Base-by-base conservation (phyloP, 1,140 invertebrate species). In the Sycobia sp. region DNA sequence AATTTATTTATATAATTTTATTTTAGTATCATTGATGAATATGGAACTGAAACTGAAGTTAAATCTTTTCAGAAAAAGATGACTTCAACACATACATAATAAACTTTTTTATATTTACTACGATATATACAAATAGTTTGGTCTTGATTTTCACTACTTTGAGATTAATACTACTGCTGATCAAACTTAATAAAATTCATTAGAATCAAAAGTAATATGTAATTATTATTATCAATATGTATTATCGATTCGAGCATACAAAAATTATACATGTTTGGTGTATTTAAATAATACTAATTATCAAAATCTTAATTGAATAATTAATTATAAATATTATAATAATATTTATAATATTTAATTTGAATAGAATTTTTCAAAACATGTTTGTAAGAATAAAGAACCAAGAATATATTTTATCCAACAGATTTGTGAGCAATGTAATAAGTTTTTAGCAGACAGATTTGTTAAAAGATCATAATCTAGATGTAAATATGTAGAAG, bases 391-490 rank as follows among this genome's bases (percentile, higher is more conserved):
- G 89, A 72, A 83, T 99, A 23, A 86, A 94, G 71, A 85, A 90
- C 13, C 91, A 94, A 74, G 94, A 92, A 0, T 97, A 91, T 71
- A 88, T 98, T 29, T 84, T 88, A 27, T 88, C 88, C 18, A 89
- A 97, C 68, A 86, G 87, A 0, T 91, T 25, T 99, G 98, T 78
- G 86, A 91, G 69, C 89, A 88, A 50, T 99, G 97, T 78, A 80
- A 95, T 72, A 88, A 91, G 75, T 96, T 90, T 75, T 74, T 91
- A 36, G 90, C 90, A 1, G 90, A 92, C 78, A 85, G 90, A 57
- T 99, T 98, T 84, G 97, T 99, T 7, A 95, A 98, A 81, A 98
- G 98, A n/a, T 95, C 84, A 0, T 99, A 97, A 85, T 96, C 96
- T 0, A 84, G 87, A 16, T 99, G 97, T 81, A 84, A 83, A 10